Evolutionary conservation across 2,113 vertebrate species (phyloP).

Genomic region (Carollia perspicillata): DNA sequence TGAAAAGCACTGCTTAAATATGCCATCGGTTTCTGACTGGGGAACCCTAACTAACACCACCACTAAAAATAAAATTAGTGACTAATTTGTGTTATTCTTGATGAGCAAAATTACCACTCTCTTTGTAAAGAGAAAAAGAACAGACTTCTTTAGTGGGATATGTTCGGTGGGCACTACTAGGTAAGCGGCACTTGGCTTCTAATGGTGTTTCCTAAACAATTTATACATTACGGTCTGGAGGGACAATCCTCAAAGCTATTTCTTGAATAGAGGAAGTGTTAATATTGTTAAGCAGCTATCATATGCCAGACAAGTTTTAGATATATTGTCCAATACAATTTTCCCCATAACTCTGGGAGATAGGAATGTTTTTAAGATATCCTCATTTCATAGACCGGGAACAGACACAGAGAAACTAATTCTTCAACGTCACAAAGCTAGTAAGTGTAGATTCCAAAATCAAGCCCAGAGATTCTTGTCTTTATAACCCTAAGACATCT

Average conservation of each 20-base stretch:
- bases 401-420: background rate
- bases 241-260: background rate
- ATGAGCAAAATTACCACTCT: background rate
- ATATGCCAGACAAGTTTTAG: background rate
- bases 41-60: background rate
- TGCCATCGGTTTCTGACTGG: background rate
- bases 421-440: background rate
- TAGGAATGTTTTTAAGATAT: background rate
- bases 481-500: slow-evolving; percentile 2
- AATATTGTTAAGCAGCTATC: background rate
- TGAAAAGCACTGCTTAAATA: background rate
- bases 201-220: background rate
- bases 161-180: background rate
- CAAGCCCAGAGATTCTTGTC: background rate
- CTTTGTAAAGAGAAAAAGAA: background rate
- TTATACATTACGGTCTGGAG: background rate
- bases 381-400: background rate
- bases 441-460: background rate
- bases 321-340: background rate
- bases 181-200: background rate
- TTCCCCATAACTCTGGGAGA: background rate
- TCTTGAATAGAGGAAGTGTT: background rate
- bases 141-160: background rate
- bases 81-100: background rate
- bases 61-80: background rate